Conservation (phyloP, 2,888 invertebrate genomes). For the Zonitis immaculata region DNA sequence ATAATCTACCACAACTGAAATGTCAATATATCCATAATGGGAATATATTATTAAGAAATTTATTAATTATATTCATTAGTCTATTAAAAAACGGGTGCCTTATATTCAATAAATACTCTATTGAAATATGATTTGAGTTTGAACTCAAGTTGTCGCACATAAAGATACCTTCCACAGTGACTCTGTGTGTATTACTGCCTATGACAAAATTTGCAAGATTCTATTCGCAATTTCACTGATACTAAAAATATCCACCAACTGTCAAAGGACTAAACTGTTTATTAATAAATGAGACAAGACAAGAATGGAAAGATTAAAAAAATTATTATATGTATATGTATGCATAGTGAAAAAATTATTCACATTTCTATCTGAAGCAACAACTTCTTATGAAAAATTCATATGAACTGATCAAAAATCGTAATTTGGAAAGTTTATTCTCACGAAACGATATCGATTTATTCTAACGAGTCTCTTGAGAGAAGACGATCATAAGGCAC, state of each 20-base stretch:
- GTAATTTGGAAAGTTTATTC: slow-evolving; percentile 27
- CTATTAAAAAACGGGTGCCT: slow-evolving; percentile 4
- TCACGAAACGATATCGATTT: slow-evolving; percentile 24
- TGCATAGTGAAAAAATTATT: slow-evolving; percentile 4
- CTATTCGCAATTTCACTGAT: too few species aligned
- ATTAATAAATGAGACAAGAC: too few species aligned
- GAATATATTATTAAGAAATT: slow-evolving; percentile 12
- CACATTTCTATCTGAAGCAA: slow-evolving; percentile 18
- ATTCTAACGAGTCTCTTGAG: slow-evolving; percentile 28
- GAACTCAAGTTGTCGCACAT: neutral
- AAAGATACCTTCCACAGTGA: too few species aligned
- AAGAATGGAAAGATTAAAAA: too few species aligned
- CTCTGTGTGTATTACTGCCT: too few species aligned
- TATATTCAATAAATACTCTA: neutral
- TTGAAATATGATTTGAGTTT: neutral
- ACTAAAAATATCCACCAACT: too few species aligned
- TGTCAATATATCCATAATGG: slow-evolving; percentile 1
- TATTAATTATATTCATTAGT: slow-evolving; percentile 14
- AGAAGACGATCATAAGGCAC: slow-evolving; percentile 5
- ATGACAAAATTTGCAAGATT: too few species aligned
- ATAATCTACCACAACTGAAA: slow-evolving; percentile 15
- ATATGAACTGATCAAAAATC: slow-evolving; percentile 33
- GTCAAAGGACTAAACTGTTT: too few species aligned
- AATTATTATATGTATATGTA: neutral
- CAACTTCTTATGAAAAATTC: slow-evolving; percentile 33